Base-by-base conservation (phyloP, 92 coral and sea anemone genomes). In the Zoanthus solanderi region DNA sequence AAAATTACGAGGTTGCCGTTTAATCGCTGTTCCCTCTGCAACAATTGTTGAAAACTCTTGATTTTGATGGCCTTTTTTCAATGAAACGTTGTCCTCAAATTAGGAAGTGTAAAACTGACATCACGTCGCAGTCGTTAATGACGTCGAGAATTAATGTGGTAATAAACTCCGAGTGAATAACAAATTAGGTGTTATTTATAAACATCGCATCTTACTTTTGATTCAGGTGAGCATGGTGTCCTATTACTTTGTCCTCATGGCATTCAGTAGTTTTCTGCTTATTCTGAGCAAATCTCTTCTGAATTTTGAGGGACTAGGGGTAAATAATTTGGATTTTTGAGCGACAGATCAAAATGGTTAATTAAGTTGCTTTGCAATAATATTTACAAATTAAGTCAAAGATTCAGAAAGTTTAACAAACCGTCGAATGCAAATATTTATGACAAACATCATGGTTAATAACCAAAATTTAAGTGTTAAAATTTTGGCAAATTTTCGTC, bases 321-420 rank as follows among this genome's bases (percentile, higher is more conserved):
- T 23, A 23, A 23, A 23, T 23, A 23, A 23, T 23, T 23, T 23
- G 23, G 23, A 34, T 72, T 72, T 53, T 72, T 72, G 29, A 32
- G 76, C 76, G 37, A 34, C 1, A 72, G 76, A 72, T 46, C 76
- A 37, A 53, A 72, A 72, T 34, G 34, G 9, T 9, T 31, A 53
- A 53, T 72, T 72, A 72, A 72, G 76, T 72, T 72, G 53, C n/a
- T 72, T 72, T 72, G 76, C 53, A 23, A 23, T 23, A 72, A 72
- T 37, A 72, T 72, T 72, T 72, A 72, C 76, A 72, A 23, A 23
- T 23, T 23, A 72, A 72, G 76, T 72, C 52, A 72, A 42, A 32
- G 11, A 72, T 72, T 72, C 28, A 15, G 76, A 72, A 72, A 37
- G 76, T 32, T 32, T 32, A 72, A 72, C 76, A 72, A 32, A 32